Base-by-base conservation (phyloP, 2,113 vertebrate genomes). In the Atherinomorus stipes region DNA sequence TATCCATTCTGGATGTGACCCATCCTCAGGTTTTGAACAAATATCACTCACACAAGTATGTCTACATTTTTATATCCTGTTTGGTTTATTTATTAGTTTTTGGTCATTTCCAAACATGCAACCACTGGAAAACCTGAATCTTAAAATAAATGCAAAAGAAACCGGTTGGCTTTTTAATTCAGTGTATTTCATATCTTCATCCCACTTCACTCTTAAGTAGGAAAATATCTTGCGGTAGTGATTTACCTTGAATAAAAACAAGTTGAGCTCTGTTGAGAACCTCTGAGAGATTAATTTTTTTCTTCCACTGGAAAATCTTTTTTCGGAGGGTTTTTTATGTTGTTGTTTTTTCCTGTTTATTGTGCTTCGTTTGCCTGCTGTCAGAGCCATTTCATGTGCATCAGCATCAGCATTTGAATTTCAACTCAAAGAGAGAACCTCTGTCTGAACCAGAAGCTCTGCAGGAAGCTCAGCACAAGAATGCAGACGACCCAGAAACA, bases 381-480 rank as follows among this genome's bases (percentile, higher is more conserved):
- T 80, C 83, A 74, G 50, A 53, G 61, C 52, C 6, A 61, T 82
- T 86, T 90, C 66, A 85, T 77, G 62, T 80, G 86, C 67, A 54
- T 74, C 80, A 74, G 81, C 82, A 80, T 88, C 80, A 74, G 84
- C 82, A 80, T 88, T 78, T 80, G 74, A 78, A 76, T 83, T 75
- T 75, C 49, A 7, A 40, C 80, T 87, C 84, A 74, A 84, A 87
- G 63, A 57, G 51, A 80, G 79, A 67, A 85, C 70, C 81, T 88
- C 75, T 67, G 78, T 61, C 66, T 91, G 86, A 90, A 90, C 87
- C 84, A 74, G 57, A 83, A 84, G 73, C 76, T 72, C 78, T 63
- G 83, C 65, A 77, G 88, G 84, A 88, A 75, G 76, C 80, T 85
- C 74, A 45, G 49, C 74, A 53, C 64, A 81, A 78, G 76, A 67